Base-by-base conservation (phyloP, 1,140 invertebrate genomes). In the Drosophila bipectinata region DNA sequence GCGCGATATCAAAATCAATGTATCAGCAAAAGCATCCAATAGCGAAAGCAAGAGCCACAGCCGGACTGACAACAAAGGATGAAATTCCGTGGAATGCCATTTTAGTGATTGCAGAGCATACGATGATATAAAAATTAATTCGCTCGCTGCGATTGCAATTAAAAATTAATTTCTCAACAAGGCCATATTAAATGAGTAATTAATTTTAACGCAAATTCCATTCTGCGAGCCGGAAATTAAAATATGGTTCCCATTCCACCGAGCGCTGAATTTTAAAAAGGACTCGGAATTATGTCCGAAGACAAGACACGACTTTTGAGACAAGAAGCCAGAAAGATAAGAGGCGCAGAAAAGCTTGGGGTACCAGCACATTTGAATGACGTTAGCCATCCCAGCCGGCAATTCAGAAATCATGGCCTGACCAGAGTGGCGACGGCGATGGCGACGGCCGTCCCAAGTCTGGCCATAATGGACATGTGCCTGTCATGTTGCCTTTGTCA, bases 401-500 rank as follows among this genome's bases (percentile, higher is more conserved):
- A 47, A 24, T 47, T 47, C 18, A 47, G 18, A 47, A 47, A 47
- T 47, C 15, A 18, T 47, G 44, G 44, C 41, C 41, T 41, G 39
- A 4, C 10, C 18, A 47, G 21, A 64, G 39, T 15, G 39, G 60
- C 47, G 21, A 3, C 21, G 21, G 60, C 60, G 21, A 3, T 3
- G 21, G 60, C 60, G 61, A 15, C 28, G 51, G 12, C 51, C 7
- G 51, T 24, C 51, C 7, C 14, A 14, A 9, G 32, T 68, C 66
- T 69, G 67, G 67, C 67, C 72, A 72, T 87, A 88, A 87, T 87
- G 83, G 82, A 88, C 82, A 82, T 88, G 82, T 88, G 82, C 61
- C 83, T 87, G 83, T 88, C 82, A 85, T 85, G 82, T 85, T 78
- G 82, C 78, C 82, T 85, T 85, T 85, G 82, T 85, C 82, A 87